Evolutionary conservation across 2,888 invertebrate species (phyloP).

Genomic region (Ctenicera cuprea): DNA sequence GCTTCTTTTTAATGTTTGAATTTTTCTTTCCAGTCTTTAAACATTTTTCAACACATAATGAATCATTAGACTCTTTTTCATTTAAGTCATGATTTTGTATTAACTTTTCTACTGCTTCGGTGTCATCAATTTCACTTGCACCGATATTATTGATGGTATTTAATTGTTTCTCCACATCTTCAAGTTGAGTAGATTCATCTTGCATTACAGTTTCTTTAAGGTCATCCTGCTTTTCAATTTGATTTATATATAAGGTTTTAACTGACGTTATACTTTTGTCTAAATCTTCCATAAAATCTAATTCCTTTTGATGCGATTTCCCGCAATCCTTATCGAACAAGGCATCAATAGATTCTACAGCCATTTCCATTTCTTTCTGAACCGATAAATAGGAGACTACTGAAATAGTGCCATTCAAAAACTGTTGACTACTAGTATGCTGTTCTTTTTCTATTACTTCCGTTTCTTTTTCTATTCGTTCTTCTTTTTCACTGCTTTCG

Average conservation of each 20-base stretch:
- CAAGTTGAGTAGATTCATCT: no score
- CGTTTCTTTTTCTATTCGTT: no score
- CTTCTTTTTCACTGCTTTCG: background rate
- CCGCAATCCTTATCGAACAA: background rate
- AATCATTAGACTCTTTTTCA: no score
- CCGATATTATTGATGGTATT: no score
- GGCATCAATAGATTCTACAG: background rate
- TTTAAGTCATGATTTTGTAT: no score
- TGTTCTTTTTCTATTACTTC: no score
- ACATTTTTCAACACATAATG: no score
- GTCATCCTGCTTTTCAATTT: background rate
- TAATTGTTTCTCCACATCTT: no score
- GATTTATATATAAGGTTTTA: background rate
- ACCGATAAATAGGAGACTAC: slow-evolving; percentile 22
- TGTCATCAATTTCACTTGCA: no score
- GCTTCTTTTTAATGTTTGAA: background rate
- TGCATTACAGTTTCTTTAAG: background rate
- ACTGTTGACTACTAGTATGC: background rate
- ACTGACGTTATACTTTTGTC: background rate
- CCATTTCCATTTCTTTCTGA: slow-evolving; percentile 27
- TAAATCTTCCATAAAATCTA: no score
- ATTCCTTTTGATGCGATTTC: no score
- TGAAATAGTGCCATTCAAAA: slow-evolving; percentile 31
- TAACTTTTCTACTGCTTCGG: no score
- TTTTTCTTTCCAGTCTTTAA: background rate